A percentile compares a stretch with the other conserved stretches of the same genome.
Conservation (phyloP, 2,113 vertebrate species). For the Zosterops japonicus region DNA sequence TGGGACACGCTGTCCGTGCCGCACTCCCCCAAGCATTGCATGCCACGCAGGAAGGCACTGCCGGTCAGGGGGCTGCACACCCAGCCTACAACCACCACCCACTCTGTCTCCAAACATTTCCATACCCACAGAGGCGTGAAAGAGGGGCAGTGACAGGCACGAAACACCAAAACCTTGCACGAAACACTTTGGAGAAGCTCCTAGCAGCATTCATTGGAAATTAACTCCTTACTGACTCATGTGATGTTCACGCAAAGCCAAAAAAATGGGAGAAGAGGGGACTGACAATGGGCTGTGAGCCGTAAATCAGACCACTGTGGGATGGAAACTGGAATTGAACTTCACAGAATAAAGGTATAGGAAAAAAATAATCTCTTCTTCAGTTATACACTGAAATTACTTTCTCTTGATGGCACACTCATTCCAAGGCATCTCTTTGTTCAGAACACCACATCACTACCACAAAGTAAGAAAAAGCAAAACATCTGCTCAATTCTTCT, state of each 20-base stretch:
- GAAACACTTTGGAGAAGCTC: conserved; percentile 58
- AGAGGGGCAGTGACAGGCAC: conserved; percentile 79
- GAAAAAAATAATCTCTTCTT: background rate
- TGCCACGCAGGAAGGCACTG: conserved; percentile 74
- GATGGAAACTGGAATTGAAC: background rate
- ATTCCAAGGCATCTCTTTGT: background rate
- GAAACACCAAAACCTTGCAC: conserved; percentile 78
- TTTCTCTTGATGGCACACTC: background rate
- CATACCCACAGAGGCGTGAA: conserved; percentile 82
- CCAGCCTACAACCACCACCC: conserved; percentile 57
- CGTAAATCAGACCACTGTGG: background rate
- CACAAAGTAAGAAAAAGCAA: background rate
- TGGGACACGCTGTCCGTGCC: background rate
- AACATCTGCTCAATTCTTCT: background rate
- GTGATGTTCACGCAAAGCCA: background rate
- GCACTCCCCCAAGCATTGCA: conserved; percentile 60
- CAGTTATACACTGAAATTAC: background rate
- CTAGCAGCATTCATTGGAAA: conserved; percentile 34
- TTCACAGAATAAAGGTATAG: background rate
- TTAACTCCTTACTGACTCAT: conserved; percentile 60
- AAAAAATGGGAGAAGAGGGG: too few species aligned
- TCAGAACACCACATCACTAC: background rate
- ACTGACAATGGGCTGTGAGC: rapidly evolving
- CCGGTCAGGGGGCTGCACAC: conserved; percentile 69
- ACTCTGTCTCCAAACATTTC: conserved; percentile 73